phyloP scores from a whole-genome alignment of 2,797 vertebrate genomes.

The Cyprinodon diabolis region DNA sequence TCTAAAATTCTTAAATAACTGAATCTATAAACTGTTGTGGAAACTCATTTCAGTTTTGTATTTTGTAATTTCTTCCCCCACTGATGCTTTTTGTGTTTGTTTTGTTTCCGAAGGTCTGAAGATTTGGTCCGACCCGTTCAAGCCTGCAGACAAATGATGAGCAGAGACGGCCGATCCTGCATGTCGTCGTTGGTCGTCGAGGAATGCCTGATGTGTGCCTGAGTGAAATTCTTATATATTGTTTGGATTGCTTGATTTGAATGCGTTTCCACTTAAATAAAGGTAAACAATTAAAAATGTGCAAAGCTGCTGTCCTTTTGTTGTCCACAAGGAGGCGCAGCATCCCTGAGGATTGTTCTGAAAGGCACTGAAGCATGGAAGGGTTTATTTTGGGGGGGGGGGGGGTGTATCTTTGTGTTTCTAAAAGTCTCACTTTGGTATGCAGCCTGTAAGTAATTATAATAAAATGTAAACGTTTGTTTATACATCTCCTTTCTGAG shows the following conservation, averaged over 20 bases:
- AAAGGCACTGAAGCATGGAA: slow-evolving; percentile 6
- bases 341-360: background rate
- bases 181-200: slow-evolving; percentile 21
- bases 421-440: slow-evolving; percentile 53
- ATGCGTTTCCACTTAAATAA: slow-evolving; percentile 55
- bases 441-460: slow-evolving; percentile 59
- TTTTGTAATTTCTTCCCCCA: background rate
- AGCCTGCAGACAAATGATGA: slow-evolving; percentile 68
- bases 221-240: slow-evolving; percentile 35
- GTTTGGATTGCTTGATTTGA: slow-evolving; percentile 12
- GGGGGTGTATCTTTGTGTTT: slow-evolving; percentile 47
- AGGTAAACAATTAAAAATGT: slow-evolving; percentile 22
- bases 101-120: slow-evolving; percentile 72
- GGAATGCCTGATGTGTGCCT: slow-evolving; percentile 46
- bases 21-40: background rate
- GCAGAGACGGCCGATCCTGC: background rate
- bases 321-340: slow-evolving; percentile 56
- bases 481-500: slow-evolving; percentile 49
- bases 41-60: background rate
- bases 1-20: no score
- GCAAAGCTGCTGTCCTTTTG: background rate
- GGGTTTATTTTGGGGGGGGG: slow-evolving; percentile 56
- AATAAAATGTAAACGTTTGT: slow-evolving; percentile 53
- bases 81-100: background rate
- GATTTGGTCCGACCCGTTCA: slow-evolving; percentile 84